Percentiles rank a stretch among this genome's conserved stretches.
These are phyloP conservation scores for Morelia viridis DNA, from an alignment of 2,797 vertebrate species.

Conservation along the genomic window DNA sequence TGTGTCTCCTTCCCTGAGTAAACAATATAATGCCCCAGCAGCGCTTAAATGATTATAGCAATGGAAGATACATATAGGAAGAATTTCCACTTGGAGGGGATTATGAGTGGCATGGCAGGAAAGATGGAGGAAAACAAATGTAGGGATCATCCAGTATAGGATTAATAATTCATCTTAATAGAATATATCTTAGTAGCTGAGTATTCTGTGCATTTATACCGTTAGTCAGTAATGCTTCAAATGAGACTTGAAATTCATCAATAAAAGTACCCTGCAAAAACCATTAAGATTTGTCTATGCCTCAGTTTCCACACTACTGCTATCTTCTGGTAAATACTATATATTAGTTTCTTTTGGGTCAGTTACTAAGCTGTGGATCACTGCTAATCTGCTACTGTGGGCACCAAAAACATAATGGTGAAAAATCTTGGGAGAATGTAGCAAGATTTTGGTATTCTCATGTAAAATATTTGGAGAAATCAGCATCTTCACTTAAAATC, in stretches of 20 bases:
- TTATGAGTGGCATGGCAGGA: neutral
- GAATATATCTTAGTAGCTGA: neutral
- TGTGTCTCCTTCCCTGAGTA: neutral
- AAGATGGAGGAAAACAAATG: neutral
- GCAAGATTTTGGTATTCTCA: neutral
- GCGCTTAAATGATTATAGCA: neutral
- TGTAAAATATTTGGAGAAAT: neutral
- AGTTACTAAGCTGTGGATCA: neutral
- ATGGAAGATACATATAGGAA: neutral
- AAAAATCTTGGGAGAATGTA: neutral
- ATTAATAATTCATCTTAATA: neutral
- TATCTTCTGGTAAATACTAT: constrained; percentile 43
- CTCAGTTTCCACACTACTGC: constrained; percentile 37
- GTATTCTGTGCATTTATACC: neutral
- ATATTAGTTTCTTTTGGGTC: neutral
- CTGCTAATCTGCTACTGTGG: neutral
- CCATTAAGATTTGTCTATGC: neutral
- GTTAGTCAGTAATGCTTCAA: neutral
- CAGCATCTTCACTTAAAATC: neutral
- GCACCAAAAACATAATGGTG: neutral
- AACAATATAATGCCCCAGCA: neutral
- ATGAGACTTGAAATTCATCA: neutral
- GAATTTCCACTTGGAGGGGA: neutral
- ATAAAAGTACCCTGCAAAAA: neutral
- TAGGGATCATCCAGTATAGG: neutral